phyloP scores from a whole-genome alignment of 2,888 invertebrate species.

The Pseudococcus jackbeardsleyi region DNA sequence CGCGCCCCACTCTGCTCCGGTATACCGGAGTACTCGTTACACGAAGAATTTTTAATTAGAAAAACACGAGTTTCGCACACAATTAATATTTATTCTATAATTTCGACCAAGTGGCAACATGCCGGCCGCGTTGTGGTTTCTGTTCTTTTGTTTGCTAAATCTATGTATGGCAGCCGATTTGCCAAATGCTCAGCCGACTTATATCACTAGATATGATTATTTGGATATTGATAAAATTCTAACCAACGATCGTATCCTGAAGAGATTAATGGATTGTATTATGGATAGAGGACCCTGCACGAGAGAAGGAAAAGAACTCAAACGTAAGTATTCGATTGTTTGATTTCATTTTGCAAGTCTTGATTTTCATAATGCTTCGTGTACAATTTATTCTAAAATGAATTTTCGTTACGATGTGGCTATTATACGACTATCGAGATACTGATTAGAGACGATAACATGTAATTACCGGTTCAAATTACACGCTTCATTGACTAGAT shows the following conservation, averaged over 20 bases:
- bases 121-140: constrained; percentile 55
- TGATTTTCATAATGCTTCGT: not conserved
- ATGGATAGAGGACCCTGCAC: constrained; percentile 68
- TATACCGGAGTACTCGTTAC: not conserved
- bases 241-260: constrained; percentile 68
- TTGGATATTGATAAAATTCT: constrained; percentile 68
- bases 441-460: not conserved
- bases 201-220: constrained; percentile 68
- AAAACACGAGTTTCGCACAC: constrained; percentile 34
- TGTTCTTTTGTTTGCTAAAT: constrained; percentile 32
- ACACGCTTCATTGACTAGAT: not conserved
- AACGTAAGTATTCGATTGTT: constrained; percentile 66
- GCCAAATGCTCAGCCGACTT: constrained; percentile 63
- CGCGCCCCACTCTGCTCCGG: constrained; percentile 8
- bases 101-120: constrained; percentile 50
- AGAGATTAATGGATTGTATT: constrained; percentile 68
- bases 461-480: not conserved
- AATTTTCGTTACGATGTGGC: not conserved
- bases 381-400: not conserved
- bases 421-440: not conserved
- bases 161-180: constrained; percentile 44
- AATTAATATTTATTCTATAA: constrained; percentile 57
- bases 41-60: constrained; percentile 59
- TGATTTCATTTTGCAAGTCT: not conserved
- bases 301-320: constrained; percentile 68